Percentiles rank a stretch among this genome's conserved stretches.
These are phyloP conservation scores for Dusona sp. DNA, from an alignment of 2,888 invertebrate genomes.

Conservation along the genomic window DNA sequence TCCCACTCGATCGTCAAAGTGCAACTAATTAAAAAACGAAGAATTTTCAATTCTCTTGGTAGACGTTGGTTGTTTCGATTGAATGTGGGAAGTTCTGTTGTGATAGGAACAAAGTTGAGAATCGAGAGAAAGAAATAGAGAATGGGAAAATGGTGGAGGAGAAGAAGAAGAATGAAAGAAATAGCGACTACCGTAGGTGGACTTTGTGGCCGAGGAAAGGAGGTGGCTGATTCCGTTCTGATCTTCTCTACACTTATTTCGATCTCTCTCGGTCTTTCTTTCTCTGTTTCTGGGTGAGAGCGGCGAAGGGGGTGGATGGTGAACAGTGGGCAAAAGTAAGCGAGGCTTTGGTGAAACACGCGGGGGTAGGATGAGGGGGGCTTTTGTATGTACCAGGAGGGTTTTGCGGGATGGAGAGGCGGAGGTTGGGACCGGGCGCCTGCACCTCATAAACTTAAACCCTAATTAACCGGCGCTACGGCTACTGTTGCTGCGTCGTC, in stretches of 20 bases:
- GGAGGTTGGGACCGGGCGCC: conserved; percentile 80
- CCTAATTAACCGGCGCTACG: conserved; percentile 85
- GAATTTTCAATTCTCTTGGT: conserved; percentile 1
- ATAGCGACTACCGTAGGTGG: conserved; percentile 40
- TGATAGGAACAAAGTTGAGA: conserved; percentile 16
- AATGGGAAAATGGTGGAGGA: neutral
- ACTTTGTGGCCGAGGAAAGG: conserved; percentile 16
- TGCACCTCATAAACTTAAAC: conserved; percentile 85
- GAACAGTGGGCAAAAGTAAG: conserved; percentile 76
- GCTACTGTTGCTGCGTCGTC: conserved; percentile 82
- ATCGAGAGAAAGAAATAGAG: conserved; percentile 24
- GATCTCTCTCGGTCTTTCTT: conserved; percentile 18
- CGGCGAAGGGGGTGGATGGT: conserved; percentile 60
- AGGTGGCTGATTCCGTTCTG: conserved; percentile 64
- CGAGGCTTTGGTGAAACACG: conserved; percentile 58
- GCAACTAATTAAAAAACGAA: neutral
- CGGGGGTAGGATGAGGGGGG: conserved; percentile 63
- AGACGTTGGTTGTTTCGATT: conserved; percentile 29
- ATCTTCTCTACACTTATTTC: conserved; percentile 67
- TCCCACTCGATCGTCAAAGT: neutral
- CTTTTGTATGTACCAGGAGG: conserved; percentile 55
- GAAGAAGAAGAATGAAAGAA: conserved; percentile 31
- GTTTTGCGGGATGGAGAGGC: conserved; percentile 50
- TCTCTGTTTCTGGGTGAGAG: conserved; percentile 30
- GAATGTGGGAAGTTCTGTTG: conserved; percentile 30